A percentile compares a stretch with the other conserved stretches of the same genome.
Evolutionary conservation across 2,888 invertebrate species (phyloP).

Genomic region (Oscheius sp.): DNA sequence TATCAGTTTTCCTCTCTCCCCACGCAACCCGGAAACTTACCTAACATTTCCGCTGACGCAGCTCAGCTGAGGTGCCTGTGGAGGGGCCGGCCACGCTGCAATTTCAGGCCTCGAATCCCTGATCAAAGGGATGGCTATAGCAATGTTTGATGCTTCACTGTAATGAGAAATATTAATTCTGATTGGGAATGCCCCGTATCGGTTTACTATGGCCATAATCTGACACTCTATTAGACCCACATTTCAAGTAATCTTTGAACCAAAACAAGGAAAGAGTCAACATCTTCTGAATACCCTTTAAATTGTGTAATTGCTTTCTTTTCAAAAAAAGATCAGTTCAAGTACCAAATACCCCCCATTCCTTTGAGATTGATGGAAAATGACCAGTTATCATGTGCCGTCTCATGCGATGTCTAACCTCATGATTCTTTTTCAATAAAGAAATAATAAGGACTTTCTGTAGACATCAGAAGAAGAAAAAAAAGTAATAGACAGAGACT

Average conservation of each 20-base stretch:
- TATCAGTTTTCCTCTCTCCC: constrained; percentile 8
- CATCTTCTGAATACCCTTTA: background rate
- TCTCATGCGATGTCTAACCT: constrained; percentile 2
- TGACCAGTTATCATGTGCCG: constrained; percentile 6
- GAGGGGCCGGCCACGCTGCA: constrained; percentile 71
- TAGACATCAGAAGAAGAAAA: background rate
- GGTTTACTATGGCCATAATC: no score
- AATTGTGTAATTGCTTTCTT: background rate
- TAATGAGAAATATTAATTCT: constrained; percentile 3
- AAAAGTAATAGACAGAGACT: background rate
- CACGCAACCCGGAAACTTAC: constrained; percentile 21
- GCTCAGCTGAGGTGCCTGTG: constrained; percentile 46
- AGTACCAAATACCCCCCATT: no score
- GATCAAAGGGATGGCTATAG: constrained; percentile 47
- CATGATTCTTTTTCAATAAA: no score
- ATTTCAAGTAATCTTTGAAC: no score
- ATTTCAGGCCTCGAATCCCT: constrained; percentile 69
- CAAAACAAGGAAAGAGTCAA: background rate
- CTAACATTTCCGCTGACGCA: constrained; percentile 50
- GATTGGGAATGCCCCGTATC: background rate
- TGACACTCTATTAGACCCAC: no score
- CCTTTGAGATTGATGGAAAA: background rate
- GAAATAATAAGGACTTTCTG: no score
- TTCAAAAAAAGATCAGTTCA: background rate
- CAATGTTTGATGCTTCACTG: constrained; percentile 35